Evolutionary conservation across 2,797 vertebrate genomes (phyloP), one percentile per base, ranked within the genome.

Genomic region (Echeneis naucrates): DNA sequence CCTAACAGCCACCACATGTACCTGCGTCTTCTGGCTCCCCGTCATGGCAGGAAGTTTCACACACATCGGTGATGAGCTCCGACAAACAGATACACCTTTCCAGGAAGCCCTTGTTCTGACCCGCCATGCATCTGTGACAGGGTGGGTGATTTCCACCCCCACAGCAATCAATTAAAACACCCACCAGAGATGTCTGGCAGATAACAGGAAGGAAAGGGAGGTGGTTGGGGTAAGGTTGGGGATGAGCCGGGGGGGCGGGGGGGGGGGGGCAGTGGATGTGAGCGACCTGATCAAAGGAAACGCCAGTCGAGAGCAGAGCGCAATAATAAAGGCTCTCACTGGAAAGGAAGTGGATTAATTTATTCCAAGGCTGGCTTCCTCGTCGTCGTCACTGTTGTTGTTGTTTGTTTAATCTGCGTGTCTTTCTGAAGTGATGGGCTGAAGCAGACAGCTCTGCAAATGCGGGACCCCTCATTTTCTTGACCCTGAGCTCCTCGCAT

Each of bases 101-200:
- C 76, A 58, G 77, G 59, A 75, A 84, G 75, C 62, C 68, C 52
- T 69, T 26, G 53, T 56, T 83, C 56, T 75, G 78, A 69, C 47
- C 79, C 68, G 27, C 71, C 81, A 79, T 73, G 81, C 78, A 35
- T 81, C 76, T 75, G 35, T 73, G 84, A 84, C 77, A 78, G 75
- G 65, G 75, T 60, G 53, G 81, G 53, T 76, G 75, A 87, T 80
- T 87, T 85, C 51, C 48, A 74, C 76, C 80, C 80, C 78, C 50
- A 42, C 61, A 73, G 73, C 84, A 87, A 87, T 90, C 87, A 85
- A 91, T 90, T 91, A 89, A 87, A 88, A 82, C 62, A 77, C 57
- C 82, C 66, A 6, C 62, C 11, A 23, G 83, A 84, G 77, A 81
- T 81, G 73, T 83, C 48, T 32, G 3, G 70, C 66, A 68, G 78